phyloP scores from a whole-genome alignment of 2,797 vertebrate species.

The Thamnophis elegans region DNA sequence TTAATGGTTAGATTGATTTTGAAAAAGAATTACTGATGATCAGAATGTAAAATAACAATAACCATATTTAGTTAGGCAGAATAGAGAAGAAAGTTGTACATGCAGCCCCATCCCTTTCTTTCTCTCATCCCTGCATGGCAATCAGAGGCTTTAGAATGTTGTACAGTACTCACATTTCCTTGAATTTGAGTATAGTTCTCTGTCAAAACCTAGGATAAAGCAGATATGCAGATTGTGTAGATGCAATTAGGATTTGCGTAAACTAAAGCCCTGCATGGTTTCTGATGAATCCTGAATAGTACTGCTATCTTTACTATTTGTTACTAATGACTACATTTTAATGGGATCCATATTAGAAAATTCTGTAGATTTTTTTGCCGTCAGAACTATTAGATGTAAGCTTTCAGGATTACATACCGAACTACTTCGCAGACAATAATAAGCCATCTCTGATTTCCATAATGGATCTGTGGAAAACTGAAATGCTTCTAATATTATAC shows the following conservation, averaged over 20 bases:
- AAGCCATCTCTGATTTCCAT: not conserved
- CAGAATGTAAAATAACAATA: not conserved
- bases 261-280: not conserved
- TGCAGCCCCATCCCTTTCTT: not conserved
- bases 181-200: not conserved
- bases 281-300: not conserved
- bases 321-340: not conserved
- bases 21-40: not conserved
- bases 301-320: not conserved
- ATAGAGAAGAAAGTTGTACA: not conserved
- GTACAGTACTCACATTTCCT: not conserved
- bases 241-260: not conserved
- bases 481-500: not conserved
- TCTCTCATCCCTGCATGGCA: not conserved
- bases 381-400: not conserved
- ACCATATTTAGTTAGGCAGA: not conserved
- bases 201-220: not conserved
- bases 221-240: not conserved
- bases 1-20: not conserved
- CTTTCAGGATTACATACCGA: not conserved
- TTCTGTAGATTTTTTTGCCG: not conserved
- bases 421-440: not conserved
- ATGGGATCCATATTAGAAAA: not conserved
- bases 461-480: not conserved
- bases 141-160: not conserved